These are phyloP conservation scores for Ceyx margarethae DNA, from an alignment of 2,113 vertebrate species.

Conservation along the genomic window DNA sequence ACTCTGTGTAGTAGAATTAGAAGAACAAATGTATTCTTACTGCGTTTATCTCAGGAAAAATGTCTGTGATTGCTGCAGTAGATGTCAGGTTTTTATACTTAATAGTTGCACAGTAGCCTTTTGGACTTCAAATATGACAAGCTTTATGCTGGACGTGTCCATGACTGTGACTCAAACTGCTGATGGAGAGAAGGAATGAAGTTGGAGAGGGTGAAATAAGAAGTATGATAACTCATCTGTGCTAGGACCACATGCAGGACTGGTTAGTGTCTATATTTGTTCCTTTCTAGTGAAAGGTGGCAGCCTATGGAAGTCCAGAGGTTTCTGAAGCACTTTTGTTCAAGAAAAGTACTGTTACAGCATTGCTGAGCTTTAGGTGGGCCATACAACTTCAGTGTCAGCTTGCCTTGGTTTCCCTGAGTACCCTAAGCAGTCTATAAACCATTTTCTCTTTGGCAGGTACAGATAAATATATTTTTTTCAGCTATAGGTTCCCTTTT, in stretches of 20 bases:
- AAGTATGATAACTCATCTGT: neutral
- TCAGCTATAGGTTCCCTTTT: neutral
- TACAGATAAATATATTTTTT: neutral
- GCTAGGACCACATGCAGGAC: neutral
- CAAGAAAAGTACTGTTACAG: neutral
- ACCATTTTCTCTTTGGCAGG: neutral
- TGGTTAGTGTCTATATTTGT: neutral
- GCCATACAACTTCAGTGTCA: neutral
- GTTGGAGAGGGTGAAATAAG: neutral
- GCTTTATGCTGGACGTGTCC: neutral
- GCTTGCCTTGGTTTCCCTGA: neutral
- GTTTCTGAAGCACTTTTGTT: neutral
- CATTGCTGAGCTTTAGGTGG: neutral
- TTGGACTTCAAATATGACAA: neutral
- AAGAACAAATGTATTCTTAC: neutral
- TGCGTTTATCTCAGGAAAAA: neutral
- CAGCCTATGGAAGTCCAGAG: neutral
- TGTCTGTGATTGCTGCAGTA: neutral
- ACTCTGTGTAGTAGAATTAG: neutral
- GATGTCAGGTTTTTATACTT: neutral
- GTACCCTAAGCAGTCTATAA: neutral
- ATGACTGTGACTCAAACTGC: neutral
- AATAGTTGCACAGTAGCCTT: no score
- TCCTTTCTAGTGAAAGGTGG: neutral
- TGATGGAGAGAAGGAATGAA: neutral